Base-by-base conservation (phyloP, 2,888 invertebrate species). In the Cosmia trapezina region DNA sequence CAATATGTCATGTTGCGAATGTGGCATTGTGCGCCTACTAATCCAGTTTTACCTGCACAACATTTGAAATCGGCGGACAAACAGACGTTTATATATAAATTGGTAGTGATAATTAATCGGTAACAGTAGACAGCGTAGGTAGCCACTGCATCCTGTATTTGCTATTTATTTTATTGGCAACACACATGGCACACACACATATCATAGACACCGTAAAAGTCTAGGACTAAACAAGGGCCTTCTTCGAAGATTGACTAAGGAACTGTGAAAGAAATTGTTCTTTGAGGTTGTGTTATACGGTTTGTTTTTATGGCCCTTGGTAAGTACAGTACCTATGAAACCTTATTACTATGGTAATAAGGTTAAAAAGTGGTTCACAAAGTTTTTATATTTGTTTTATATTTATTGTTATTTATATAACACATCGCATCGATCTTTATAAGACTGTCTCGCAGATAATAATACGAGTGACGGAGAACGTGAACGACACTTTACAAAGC, bases 151-250 rank as follows among this genome's bases (percentile, higher is more conserved):
- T 71, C 82, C 79, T 81, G 82, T 67, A 65, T 64, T 67, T 54
- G 28, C 43, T 57, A 70, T 81, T 65, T 79, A 79, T 81, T 71
- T 81, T 81, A 79, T 72, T 81, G 67, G 63, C 71, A 64, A 81
- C 79, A 79, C 62, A 43, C 62, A 41, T 51, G 37, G 59, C 53
- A 54, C 43, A 49, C 41, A 56, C 76, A 72, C 60, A 61, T 65
- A 61, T 65, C 75, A 80, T 51, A 80, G 43, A 62, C 62, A 14
- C 56, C 70, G 33, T 75, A 75, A 70, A 75, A 78, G 78, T 78
- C 78, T 78, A 49, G n/a, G 4, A 45, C 43, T 60, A 60, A 71
- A 53, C 45, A 47, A 14, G 53, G 51, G 14, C 78, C 33, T 69
- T 60, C 59, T 43, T 14, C 41, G 33, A 47, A 47, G n/a, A 41